phyloP scores from a whole-genome alignment of 2,888 invertebrate genomes.

The Saturnia japonica region DNA sequence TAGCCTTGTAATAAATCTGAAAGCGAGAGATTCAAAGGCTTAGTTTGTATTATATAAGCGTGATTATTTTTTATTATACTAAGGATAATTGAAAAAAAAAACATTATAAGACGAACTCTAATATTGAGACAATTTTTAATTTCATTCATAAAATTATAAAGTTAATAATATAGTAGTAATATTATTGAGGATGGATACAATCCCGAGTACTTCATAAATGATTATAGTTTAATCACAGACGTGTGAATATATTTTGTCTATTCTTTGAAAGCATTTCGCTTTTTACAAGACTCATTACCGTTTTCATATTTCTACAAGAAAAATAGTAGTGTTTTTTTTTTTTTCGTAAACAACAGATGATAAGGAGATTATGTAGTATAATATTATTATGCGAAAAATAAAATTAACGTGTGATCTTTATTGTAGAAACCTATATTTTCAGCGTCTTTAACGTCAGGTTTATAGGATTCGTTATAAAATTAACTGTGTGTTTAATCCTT shows the following conservation, averaged over 20 bases:
- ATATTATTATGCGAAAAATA: background rate
- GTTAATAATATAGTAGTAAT: no score
- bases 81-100: background rate
- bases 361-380: background rate
- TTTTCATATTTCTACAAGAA: background rate
- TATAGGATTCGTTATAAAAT: no score
- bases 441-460: background rate
- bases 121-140: no score
- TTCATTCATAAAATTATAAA: no score
- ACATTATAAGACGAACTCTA: no score
- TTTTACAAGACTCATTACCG: background rate
- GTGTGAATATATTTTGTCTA: no score
- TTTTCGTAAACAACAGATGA: conserved; percentile 3
- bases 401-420: background rate
- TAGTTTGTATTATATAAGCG: background rate
- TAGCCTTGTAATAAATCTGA: conserved; percentile 20
- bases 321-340: background rate
- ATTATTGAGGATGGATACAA: no score
- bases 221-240: no score
- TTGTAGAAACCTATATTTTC: background rate
- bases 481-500: no score
- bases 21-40: background rate
- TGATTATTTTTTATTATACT: background rate
- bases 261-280: conserved; percentile 1
- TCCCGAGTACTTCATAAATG: no score